Percentiles rank a stretch among this genome's conserved stretches.
These are phyloP conservation scores for Frankliniella fusca DNA, from an alignment of 2,888 invertebrate species.

Conservation along the genomic window DNA sequence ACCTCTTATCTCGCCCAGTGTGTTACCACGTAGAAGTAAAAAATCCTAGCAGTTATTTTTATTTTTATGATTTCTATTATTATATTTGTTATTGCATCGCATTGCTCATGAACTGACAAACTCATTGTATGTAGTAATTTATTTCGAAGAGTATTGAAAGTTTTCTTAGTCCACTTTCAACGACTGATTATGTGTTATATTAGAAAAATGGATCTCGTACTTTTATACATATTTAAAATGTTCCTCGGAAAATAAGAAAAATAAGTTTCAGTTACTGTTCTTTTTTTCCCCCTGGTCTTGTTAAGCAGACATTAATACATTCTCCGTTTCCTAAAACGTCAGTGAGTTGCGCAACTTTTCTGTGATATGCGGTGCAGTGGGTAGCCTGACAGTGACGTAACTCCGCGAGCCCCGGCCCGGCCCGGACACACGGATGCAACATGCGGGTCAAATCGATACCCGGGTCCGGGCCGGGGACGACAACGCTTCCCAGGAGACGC, in stretches of 20 bases:
- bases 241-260: background rate
- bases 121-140: background rate
- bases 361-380: too few species aligned
- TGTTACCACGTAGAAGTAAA: background rate
- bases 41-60: background rate
- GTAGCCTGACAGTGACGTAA: too few species aligned
- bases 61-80: background rate
- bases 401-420: too few species aligned
- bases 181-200: background rate
- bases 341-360: too few species aligned
- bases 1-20: background rate
- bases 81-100: background rate
- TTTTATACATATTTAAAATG: background rate
- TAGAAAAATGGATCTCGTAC: too few species aligned
- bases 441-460: constrained; percentile 10
- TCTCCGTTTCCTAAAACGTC: too few species aligned
- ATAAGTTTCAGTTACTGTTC: too few species aligned
- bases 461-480: background rate
- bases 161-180: background rate
- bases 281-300: too few species aligned
- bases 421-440: background rate
- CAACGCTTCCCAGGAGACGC: too few species aligned
- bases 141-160: background rate
- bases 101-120: background rate
- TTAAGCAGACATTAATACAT: too few species aligned